These are phyloP conservation scores for Pseudotriccus pelzelni DNA, from an alignment of 2,797 vertebrate species.

Conservation along the genomic window DNA sequence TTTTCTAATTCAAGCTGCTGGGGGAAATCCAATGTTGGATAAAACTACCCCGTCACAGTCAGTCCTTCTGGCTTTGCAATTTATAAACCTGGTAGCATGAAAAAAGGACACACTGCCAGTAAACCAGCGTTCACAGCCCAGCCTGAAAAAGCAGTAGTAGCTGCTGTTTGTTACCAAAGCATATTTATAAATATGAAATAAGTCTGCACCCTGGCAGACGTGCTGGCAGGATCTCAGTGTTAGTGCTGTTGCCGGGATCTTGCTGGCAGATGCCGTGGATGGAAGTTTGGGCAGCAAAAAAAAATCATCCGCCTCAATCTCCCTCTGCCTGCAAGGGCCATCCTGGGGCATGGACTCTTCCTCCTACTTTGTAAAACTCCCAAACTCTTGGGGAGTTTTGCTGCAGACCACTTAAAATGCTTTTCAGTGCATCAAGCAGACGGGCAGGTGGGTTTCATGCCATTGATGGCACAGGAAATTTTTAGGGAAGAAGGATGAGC, in stretches of 20 bases:
- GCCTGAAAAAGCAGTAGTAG: background rate
- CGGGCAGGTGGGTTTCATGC: background rate
- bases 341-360: background rate
- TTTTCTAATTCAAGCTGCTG: background rate
- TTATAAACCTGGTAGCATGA: conserved; percentile 26
- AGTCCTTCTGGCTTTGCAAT: background rate
- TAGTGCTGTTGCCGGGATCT: background rate
- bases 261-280: background rate
- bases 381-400: fast-evolving
- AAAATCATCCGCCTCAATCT: fast-evolving
- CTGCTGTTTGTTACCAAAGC: conserved; percentile 22
- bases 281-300: background rate
- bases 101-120: background rate
- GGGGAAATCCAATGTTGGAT: background rate
- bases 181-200: conserved; percentile 18
- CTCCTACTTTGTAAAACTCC: background rate
- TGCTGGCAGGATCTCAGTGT: background rate
- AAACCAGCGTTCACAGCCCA: background rate
- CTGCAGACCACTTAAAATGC: background rate
- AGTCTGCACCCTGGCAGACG: conserved; percentile 7
- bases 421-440: background rate
- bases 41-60: background rate
- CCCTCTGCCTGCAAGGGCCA: background rate
- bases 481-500: background rate
- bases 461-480: background rate